Evolutionary conservation across 2,113 vertebrate species (phyloP), one percentile per base, ranked within the genome.

Genomic region (Zootoca vivipara): DNA sequence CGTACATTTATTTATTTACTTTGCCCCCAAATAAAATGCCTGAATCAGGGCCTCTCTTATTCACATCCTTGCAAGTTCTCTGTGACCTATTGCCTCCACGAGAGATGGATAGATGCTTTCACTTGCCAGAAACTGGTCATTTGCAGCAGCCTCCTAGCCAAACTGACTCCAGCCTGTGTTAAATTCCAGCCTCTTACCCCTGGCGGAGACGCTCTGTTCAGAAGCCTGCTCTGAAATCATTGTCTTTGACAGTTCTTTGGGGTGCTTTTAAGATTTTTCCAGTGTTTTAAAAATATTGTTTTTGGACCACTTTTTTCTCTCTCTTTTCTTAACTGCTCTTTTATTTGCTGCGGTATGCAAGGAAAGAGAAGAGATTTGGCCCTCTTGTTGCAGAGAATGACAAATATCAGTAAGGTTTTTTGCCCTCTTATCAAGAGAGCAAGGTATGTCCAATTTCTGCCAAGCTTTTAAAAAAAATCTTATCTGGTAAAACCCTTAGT

Each of bases 251-350:
- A 87, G 91, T 93, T 83, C 85, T 94, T 90, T 70, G 84, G 93
- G 87, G 89, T 77, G 90, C 80, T 90, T 91, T 90, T 74, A 92
- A 89, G 94, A 93, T 93, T 94, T 94, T 94, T 91, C 93, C 90
- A 95, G 85, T 87, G 90, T 94, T 90, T 83, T 62, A 81, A 28
- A 93, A 92, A 88, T 12, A 73, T 96, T 95, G 67, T 92, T 95
- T 88, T 94, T 95, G 94, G 93, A 93, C 64, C 5, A 1, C 78
- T 91, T 83, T 46, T 46, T 46, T 10, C 0, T 46, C 0, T 46
- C 58, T 89, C 92, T 65, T 88, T 92, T 89, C 74, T 72, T 79
- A 78, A 78, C 52, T 24, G 33, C 15, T 79, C 35, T 62, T 73
- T 79, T 78, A 84, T 90, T 90, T 12, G 28, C 90, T 92, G 82